These are phyloP conservation scores for Melanostoma mellinum DNA, from an alignment of 2,888 invertebrate species.

Conservation along the genomic window DNA sequence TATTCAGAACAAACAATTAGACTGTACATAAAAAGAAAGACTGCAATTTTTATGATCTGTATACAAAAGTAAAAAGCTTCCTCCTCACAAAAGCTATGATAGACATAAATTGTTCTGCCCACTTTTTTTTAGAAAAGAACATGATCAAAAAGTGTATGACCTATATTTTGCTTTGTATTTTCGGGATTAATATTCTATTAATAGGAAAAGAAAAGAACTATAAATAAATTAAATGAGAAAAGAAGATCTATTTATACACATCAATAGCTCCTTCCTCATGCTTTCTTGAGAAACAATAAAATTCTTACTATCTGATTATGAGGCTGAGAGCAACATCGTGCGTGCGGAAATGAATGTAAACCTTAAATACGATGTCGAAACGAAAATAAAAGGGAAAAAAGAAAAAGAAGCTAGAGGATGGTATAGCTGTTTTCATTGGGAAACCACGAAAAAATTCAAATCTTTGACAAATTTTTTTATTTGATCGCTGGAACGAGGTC, in stretches of 20 bases:
- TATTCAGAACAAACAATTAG: background rate
- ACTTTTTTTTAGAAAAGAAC: background rate
- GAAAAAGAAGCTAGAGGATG: no score
- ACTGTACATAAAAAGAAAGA: background rate
- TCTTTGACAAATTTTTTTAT: no score
- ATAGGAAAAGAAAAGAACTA: background rate
- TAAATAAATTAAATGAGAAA: background rate
- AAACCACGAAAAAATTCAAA: no score
- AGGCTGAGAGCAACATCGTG: background rate
- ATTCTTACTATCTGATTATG: background rate
- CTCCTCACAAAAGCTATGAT: background rate
- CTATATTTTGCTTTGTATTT: constrained; percentile 1
- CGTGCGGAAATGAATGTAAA: background rate
- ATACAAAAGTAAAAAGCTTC: constrained; percentile 2
- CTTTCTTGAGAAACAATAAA: background rate
- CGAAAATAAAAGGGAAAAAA: no score
- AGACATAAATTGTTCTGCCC: background rate
- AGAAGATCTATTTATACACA: background rate
- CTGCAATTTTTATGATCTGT: background rate
- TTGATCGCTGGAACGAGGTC: no score
- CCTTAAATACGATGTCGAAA: background rate
- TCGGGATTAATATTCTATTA: background rate
- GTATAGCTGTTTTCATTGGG: no score
- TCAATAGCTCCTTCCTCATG: background rate
- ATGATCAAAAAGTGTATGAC: background rate